Evolutionary conservation across 2,888 invertebrate species (phyloP).

Genomic region (Hirtodrosophila trivittata): DNA sequence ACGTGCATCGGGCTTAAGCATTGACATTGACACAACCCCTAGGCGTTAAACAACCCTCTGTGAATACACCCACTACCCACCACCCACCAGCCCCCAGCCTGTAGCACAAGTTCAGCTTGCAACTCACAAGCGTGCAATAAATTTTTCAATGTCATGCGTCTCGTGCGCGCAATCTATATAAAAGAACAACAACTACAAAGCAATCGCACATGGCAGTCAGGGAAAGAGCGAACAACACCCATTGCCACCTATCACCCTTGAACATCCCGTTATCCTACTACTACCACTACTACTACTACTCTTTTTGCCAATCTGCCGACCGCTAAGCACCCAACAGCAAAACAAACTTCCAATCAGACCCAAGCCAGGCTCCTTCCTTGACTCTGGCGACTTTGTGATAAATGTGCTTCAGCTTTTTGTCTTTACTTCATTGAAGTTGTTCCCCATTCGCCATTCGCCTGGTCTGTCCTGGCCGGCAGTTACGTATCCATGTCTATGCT

Average conservation of each 20-base stretch:
- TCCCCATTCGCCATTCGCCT: constrained; percentile 10
- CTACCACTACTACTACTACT: constrained; percentile 1
- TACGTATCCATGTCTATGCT: constrained; percentile 3
- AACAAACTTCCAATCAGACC: constrained; percentile 78
- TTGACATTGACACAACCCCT: constrained; percentile 77
- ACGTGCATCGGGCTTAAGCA: constrained; percentile 20
- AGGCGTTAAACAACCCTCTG: constrained; percentile 44
- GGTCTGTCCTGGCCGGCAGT: constrained; percentile 28
- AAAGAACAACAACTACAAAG: constrained; percentile 41
- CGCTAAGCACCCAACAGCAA: constrained; percentile 77
- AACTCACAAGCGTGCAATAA: constrained; percentile 81
- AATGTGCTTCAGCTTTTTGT: constrained; percentile 78
- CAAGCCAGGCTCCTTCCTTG: constrained; percentile 49
- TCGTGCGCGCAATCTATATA: constrained; percentile 71
- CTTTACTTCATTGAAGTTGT: constrained; percentile 76
- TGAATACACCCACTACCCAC: constrained; percentile 3
- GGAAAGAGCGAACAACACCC: background rate
- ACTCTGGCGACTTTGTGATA: constrained; percentile 73
- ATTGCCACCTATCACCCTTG: background rate
- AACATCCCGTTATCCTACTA: background rate
- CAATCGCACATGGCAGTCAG: constrained; percentile 46
- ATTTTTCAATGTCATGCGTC: constrained; percentile 82
- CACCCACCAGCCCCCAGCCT: constrained; percentile 1
- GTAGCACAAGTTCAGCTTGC: constrained; percentile 47
- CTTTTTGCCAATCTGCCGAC: constrained; percentile 53